phyloP scores from a whole-genome alignment of 2,888 invertebrate species.

The Pachliopta kotzebuea region DNA sequence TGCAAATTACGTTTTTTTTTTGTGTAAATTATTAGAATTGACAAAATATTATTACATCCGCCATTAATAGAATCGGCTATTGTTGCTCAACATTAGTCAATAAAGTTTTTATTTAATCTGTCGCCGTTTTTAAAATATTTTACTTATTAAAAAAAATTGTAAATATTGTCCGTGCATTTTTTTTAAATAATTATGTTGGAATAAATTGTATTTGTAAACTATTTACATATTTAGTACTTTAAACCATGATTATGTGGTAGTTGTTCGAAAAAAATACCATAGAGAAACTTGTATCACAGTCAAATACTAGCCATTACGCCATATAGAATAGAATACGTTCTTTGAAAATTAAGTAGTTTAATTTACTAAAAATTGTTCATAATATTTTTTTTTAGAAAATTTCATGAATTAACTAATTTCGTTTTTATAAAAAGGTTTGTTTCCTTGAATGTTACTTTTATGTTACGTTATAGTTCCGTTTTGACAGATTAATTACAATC shows the following conservation, averaged over 20 bases:
- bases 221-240: neutral
- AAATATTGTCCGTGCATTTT: no score
- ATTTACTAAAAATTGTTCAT: neutral
- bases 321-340: conserved; percentile 13
- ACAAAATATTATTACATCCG: no score
- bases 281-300: conserved; percentile 17
- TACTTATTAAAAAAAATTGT: no score
- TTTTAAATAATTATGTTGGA: neutral
- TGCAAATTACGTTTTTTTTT: neutral
- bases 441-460: neutral
- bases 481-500: conserved; percentile 18
- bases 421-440: conserved; percentile 9
- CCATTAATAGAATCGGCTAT: no score
- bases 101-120: no score
- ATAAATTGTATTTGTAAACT: neutral
- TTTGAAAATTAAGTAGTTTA: conserved; percentile 8
- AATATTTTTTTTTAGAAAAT: neutral
- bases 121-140: no score
- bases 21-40: neutral
- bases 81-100: no score
- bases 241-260: neutral
- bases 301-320: conserved; percentile 3
- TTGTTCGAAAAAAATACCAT: conserved; percentile 6
- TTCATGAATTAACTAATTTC: neutral
- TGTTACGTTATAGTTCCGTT: conserved; percentile 12